These are phyloP conservation scores for Sapajus apella DNA, from an alignment of 2,113 vertebrate species.

Conservation along the genomic window DNA sequence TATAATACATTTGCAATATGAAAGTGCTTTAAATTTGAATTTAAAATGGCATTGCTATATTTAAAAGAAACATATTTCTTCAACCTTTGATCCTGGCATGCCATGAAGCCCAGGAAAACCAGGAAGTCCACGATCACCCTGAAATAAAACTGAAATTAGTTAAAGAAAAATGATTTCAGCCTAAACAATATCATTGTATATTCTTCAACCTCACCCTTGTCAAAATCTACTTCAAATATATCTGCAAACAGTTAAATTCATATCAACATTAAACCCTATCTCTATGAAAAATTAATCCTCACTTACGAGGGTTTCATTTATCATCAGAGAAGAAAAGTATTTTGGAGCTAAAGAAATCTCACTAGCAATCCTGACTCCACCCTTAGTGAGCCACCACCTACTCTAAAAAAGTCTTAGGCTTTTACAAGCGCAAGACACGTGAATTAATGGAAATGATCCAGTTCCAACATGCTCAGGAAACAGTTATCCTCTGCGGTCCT, in stretches of 20 bases:
- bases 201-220: not conserved
- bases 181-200: not conserved
- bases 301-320: not conserved
- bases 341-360: not conserved
- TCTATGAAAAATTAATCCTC: not conserved
- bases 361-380: not conserved
- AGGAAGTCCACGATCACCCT: slow-evolving; percentile 93
- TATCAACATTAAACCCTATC: not conserved
- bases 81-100: slow-evolving; percentile 92
- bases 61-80: slow-evolving; percentile 30
- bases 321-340: not conserved
- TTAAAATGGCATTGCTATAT: not conserved
- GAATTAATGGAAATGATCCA: not conserved
- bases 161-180: slow-evolving; percentile 12
- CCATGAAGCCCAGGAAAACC: slow-evolving; percentile 92
- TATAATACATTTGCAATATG: not conserved
- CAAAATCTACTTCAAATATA: slow-evolving; percentile 18
- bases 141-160: slow-evolving; percentile 63
- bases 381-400: not conserved
- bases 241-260: not conserved
- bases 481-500: not conserved
- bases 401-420: not conserved
- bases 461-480: not conserved
- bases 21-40: not conserved
- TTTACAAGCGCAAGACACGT: not conserved